Evolutionary conservation across 92 coral and sea anemone genomes (phyloP).

Genomic region (Porites cylindrica): DNA sequence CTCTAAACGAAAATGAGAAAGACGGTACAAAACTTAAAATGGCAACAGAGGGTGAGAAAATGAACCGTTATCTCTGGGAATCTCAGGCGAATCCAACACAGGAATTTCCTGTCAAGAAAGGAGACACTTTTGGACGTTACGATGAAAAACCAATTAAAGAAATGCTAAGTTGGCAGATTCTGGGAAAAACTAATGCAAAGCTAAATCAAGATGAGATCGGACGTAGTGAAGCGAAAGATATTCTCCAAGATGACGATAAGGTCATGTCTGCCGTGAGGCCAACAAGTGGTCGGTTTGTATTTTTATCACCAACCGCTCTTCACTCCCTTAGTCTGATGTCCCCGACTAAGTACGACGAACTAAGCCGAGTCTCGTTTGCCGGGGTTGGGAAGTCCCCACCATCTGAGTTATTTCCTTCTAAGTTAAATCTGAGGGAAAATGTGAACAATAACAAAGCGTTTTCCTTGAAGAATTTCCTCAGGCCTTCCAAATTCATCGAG

Average conservation of each 20-base stretch:
- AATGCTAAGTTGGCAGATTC: slow-evolving; percentile 54
- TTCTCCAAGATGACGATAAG: slow-evolving; percentile 13
- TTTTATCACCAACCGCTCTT: slow-evolving; percentile 9
- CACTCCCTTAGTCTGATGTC: neutral
- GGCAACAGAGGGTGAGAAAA: slow-evolving; percentile 8
- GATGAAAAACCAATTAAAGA: neutral
- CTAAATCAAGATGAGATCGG: slow-evolving; percentile 36
- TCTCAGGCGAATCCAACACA: neutral
- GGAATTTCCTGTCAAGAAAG: slow-evolving; percentile 37
- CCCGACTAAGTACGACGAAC: slow-evolving; percentile 43
- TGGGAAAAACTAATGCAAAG: slow-evolving; percentile 60
- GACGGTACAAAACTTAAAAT: neutral
- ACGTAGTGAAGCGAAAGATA: slow-evolving; percentile 11
- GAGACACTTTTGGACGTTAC: slow-evolving; percentile 7
- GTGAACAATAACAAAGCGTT: slow-evolving; percentile 34
- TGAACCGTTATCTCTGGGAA: slow-evolving; percentile 28
- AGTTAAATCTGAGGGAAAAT: slow-evolving; percentile 32
- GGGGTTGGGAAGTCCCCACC: slow-evolving; percentile 47
- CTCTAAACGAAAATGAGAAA: neutral
- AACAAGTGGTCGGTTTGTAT: slow-evolving; percentile 6
- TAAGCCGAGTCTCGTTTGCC: slow-evolving; percentile 32
- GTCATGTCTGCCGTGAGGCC: slow-evolving; percentile 6
- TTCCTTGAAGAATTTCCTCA: slow-evolving; percentile 53
- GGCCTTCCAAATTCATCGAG: slow-evolving; percentile 58
- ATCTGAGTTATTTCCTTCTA: slow-evolving; percentile 43